Conservation (phyloP, 2,113 vertebrate genomes). For the Todiramphus chloris region DNA sequence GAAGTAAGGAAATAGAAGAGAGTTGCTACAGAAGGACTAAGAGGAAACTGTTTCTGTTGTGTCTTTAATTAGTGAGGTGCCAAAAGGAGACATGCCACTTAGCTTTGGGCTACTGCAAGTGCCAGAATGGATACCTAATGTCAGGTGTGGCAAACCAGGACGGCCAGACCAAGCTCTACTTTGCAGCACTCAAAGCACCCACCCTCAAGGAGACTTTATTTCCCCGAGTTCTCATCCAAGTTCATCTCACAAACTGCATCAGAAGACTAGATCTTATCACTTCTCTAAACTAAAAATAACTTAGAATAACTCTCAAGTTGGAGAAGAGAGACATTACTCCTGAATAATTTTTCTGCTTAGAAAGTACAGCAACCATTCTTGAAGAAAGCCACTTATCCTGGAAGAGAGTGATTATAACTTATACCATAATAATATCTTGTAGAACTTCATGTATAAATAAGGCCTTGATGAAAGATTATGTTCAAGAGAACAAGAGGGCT, state of each 20-base stretch:
- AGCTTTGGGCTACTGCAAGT: neutral
- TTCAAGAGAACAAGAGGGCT: constrained; percentile 17
- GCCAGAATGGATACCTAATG: neutral
- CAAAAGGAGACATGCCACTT: neutral
- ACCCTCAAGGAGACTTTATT: neutral
- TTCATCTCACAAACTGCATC: neutral
- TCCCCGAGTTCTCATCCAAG: neutral
- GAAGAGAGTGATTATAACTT: constrained; percentile 27
- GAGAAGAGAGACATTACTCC: neutral
- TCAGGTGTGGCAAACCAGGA: neutral
- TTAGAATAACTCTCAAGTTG: neutral
- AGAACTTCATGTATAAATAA: constrained; percentile 23
- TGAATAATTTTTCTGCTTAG: neutral
- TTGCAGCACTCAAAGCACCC: neutral
- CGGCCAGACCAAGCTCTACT: neutral
- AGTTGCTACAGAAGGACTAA: neutral
- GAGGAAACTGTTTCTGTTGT: neutral
- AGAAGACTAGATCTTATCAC: neutral
- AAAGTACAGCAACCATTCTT: constrained; percentile 21
- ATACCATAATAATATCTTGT: constrained; percentile 7
- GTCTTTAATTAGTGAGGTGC: neutral
- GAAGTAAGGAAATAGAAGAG: neutral
- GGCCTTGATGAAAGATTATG: constrained; percentile 23
- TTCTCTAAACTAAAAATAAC: neutral
- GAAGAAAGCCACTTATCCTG: constrained; percentile 29